Evolutionary conservation across 2,888 invertebrate species (phyloP).

Genomic region (Coenonympha arcania): DNA sequence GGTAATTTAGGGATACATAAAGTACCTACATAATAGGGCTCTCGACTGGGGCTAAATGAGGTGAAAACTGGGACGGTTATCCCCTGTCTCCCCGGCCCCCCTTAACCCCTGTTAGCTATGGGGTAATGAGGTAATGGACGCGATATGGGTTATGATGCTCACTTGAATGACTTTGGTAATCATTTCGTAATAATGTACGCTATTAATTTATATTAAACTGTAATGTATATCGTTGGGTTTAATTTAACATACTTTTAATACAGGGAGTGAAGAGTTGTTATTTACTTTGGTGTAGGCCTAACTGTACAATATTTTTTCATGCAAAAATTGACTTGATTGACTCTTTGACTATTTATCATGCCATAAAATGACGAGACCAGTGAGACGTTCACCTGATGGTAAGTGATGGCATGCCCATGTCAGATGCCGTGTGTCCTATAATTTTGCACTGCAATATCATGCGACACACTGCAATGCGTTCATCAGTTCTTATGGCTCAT

Average conservation of each 20-base stretch:
- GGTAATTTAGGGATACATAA: constrained; percentile 74
- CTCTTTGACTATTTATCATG: too few relatives aligned
- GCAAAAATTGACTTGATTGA: too few relatives aligned
- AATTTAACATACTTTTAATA: not conserved
- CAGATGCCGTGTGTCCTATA: too few relatives aligned
- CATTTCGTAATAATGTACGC: not conserved
- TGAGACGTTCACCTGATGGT: too few relatives aligned
- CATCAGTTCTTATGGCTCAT: too few relatives aligned
- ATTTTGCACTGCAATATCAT: too few relatives aligned
- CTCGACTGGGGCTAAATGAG: constrained; percentile 70
- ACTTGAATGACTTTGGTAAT: not conserved
- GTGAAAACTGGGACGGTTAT: constrained; percentile 68
- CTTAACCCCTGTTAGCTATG: not conserved
- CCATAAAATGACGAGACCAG: too few relatives aligned
- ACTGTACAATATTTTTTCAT: too few relatives aligned
- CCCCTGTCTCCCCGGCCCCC: constrained; percentile 17
- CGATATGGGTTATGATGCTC: constrained; percentile 1
- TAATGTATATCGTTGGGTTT: not conserved
- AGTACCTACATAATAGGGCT: constrained; percentile 74
- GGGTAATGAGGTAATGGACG: constrained; percentile 50
- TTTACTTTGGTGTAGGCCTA: too few relatives aligned
- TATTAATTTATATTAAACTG: constrained; percentile 1
- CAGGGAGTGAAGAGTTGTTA: not conserved
- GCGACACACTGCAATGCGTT: too few relatives aligned
- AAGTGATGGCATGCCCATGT: too few relatives aligned